Percentiles rank a stretch among this genome's conserved stretches.
Conservation (phyloP, 1,140 invertebrate genomes). For the Dreissena polymorpha region DNA sequence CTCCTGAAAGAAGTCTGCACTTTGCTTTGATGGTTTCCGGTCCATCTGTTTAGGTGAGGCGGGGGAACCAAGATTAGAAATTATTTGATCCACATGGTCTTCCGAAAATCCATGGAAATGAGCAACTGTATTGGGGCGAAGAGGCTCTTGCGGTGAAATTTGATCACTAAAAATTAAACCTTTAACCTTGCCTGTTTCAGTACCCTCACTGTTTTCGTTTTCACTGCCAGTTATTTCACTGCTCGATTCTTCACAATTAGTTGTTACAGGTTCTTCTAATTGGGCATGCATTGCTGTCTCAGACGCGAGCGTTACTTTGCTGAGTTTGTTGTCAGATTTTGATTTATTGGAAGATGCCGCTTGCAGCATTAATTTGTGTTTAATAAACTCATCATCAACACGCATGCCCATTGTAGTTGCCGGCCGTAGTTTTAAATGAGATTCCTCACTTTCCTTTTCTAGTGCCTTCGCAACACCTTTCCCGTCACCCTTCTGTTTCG, state of each 20-base stretch:
- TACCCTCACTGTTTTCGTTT: too few species aligned
- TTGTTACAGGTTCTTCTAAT: too few species aligned
- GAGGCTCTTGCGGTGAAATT: background rate
- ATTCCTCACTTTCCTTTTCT: background rate
- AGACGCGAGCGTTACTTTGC: too few species aligned
- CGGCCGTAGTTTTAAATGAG: background rate
- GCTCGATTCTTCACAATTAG: too few species aligned
- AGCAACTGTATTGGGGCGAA: slow-evolving; percentile 29
- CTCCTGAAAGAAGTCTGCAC: slow-evolving; percentile 46
- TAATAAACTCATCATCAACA: slow-evolving; percentile 18
- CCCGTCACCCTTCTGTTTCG: background rate
- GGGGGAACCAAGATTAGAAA: slow-evolving; percentile 6
- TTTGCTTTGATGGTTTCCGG: slow-evolving; percentile 4
- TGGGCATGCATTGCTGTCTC: too few species aligned
- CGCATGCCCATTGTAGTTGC: slow-evolving; percentile 29
- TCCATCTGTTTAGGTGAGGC: slow-evolving; percentile 26
- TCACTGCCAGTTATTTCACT: too few species aligned
- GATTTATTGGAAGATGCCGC: too few species aligned
- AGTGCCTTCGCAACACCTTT: background rate
- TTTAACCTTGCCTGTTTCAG: too few species aligned
- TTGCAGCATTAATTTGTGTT: too few species aligned
- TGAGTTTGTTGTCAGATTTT: too few species aligned
- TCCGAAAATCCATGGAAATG: background rate
- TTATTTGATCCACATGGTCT: background rate
- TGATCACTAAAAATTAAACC: too few species aligned